phyloP scores from a whole-genome alignment of 2,888 invertebrate species.

The Morpho helenor region DNA sequence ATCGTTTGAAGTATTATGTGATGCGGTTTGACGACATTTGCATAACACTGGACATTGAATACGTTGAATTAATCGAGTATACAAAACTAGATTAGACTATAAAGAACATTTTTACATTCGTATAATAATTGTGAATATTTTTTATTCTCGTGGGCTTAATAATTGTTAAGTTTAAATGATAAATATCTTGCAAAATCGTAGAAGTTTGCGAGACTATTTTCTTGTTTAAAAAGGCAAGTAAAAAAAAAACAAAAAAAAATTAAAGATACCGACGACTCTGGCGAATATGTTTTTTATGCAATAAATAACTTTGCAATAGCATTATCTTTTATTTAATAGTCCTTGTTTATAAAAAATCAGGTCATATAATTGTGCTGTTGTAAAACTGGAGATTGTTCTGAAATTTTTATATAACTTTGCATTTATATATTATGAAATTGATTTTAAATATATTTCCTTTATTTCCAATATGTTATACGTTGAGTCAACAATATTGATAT shows the following conservation, averaged over 20 bases:
- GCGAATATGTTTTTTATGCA: conserved; percentile 40
- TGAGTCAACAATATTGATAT: too few species aligned
- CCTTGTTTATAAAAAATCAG: not conserved
- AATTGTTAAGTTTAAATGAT: conserved; percentile 7
- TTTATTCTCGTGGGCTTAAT: conserved; percentile 15
- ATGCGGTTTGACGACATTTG: conserved; percentile 1
- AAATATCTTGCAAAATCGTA: too few species aligned
- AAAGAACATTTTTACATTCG: conserved; percentile 19
- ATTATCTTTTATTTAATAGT: conserved; percentile 24
- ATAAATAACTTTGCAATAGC: conserved; percentile 40
- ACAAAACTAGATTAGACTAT: conserved; percentile 7
- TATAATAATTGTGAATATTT: conserved; percentile 19
- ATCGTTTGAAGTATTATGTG: not conserved
- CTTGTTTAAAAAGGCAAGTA: conserved; percentile 31
- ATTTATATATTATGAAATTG: too few species aligned
- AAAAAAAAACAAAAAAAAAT: conserved; percentile 39
- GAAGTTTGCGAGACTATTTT: conserved; percentile 11
- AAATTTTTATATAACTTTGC: too few species aligned
- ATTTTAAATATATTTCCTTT: too few species aligned
- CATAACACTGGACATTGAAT: conserved; percentile 8
- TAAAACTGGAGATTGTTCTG: too few species aligned
- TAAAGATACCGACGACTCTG: conserved; percentile 54
- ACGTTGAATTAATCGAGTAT: conserved; percentile 13
- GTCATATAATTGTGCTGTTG: too few species aligned
- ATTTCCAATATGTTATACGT: too few species aligned